phyloP scores from a whole-genome alignment of 2,113 vertebrate genomes.

The Microtus richardsoni region DNA sequence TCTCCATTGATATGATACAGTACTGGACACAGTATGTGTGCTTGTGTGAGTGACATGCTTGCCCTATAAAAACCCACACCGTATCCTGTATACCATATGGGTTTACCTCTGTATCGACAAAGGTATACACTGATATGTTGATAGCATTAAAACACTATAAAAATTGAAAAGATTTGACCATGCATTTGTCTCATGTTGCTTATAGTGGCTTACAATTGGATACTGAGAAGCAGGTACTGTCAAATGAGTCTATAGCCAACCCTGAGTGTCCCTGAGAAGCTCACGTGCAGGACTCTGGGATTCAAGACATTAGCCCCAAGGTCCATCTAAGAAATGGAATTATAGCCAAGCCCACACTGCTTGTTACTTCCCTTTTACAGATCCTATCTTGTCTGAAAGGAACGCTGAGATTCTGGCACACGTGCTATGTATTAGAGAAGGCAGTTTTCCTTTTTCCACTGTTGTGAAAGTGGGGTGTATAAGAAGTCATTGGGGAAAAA shows the following conservation, averaged over 20 bases:
- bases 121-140: not conserved
- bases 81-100: not conserved
- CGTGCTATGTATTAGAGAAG: not conserved
- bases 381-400: not conserved
- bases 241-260: not conserved
- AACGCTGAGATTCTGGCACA: not conserved
- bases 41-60: fast-evolving
- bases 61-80: not conserved
- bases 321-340: not conserved
- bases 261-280: not conserved
- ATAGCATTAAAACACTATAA: conserved; percentile 10
- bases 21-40: not conserved
- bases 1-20: not conserved
- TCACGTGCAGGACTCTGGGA: not conserved
- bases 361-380: not conserved
- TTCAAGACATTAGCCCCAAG: not conserved
- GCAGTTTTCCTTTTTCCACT: not conserved
- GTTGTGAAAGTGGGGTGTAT: not conserved
- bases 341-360: not conserved
- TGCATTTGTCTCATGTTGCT: not conserved
- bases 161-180: not conserved
- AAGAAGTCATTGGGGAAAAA: conserved; percentile 1
- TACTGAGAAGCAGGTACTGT: not conserved
- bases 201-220: not conserved
- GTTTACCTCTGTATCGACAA: not conserved